A percentile compares a stretch with the other conserved stretches of the same genome.
These are phyloP conservation scores for Macropodus opercularis DNA, from an alignment of 2,797 vertebrate species.

Conservation along the genomic window DNA sequence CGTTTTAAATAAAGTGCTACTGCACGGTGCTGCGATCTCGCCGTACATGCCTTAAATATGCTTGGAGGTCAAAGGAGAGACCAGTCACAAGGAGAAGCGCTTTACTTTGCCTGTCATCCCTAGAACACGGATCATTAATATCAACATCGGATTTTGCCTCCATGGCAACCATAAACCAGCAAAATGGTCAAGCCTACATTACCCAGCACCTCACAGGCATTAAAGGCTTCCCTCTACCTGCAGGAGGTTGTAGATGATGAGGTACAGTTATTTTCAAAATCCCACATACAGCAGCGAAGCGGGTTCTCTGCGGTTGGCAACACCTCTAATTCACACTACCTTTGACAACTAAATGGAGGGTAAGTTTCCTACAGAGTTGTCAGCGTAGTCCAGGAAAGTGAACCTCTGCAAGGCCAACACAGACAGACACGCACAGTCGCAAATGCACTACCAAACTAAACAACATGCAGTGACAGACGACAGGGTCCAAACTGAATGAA, in stretches of 20 bases:
- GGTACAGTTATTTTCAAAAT: not conserved
- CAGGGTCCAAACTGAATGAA: constrained; percentile 60
- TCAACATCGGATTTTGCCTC: not conserved
- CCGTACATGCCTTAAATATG: too few species aligned
- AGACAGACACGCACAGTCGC: constrained; percentile 14
- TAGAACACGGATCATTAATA: not conserved
- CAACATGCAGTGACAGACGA: constrained; percentile 54
- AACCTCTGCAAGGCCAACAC: constrained; percentile 6
- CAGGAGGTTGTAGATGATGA: not conserved
- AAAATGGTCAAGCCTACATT: not conserved
- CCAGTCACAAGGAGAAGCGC: constrained; percentile 1
- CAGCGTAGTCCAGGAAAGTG: constrained; percentile 5
- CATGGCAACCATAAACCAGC: not conserved
- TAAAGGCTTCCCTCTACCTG: not conserved
- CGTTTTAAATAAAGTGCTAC: not conserved
- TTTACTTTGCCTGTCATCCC: constrained; percentile 10
- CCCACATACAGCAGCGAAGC: not conserved
- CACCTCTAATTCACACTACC: constrained; percentile 3
- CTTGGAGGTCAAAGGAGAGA: constrained; percentile 33
- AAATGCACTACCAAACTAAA: constrained; percentile 51
- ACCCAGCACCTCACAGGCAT: constrained; percentile 3
- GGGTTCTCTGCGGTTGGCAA: not conserved
- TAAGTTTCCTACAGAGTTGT: not conserved
- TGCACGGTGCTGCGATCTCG: too few species aligned
- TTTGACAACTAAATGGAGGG: constrained; percentile 6